phyloP scores from a whole-genome alignment of 2,888 invertebrate genomes.

The Scaptomyza caliginosa region DNA sequence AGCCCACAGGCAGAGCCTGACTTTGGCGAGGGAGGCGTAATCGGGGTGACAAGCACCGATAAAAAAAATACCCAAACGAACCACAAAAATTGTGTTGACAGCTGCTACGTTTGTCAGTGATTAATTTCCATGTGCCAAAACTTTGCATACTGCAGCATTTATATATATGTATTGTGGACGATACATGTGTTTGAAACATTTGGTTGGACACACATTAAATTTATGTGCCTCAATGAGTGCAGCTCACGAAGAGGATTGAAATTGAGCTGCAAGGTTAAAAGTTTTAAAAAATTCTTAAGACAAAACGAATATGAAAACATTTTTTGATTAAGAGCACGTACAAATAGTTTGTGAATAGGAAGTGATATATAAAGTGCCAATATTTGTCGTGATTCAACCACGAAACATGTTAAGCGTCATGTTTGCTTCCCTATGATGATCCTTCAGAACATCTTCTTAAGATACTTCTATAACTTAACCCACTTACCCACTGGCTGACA shows the following conservation, averaged over 20 bases:
- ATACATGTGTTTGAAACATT: slow-evolving; percentile 29
- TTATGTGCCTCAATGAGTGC: slow-evolving; percentile 39
- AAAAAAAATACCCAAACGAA: slow-evolving; percentile 28
- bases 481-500: slow-evolving; percentile 38
- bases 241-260: slow-evolving; percentile 29
- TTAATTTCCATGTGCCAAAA: slow-evolving; percentile 59
- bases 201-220: slow-evolving; percentile 42
- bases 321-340: slow-evolving; percentile 11
- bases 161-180: slow-evolving; percentile 43
- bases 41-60: slow-evolving; percentile 11
- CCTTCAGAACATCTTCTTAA: background rate
- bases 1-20: slow-evolving; percentile 19
- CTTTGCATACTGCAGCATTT: slow-evolving; percentile 24
- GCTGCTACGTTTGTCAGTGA: slow-evolving; percentile 43
- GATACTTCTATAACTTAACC: slow-evolving; percentile 34
- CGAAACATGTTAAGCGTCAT: too few relatives aligned
- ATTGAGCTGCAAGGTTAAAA: slow-evolving; percentile 45
- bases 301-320: background rate
- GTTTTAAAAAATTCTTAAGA: slow-evolving; percentile 4
- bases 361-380: too few relatives aligned
- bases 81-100: slow-evolving; percentile 49
- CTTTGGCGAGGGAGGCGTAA: background rate
- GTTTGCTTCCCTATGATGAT: slow-evolving; percentile 2
- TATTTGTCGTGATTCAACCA: too few relatives aligned
- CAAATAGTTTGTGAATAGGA: background rate